phyloP scores from a whole-genome alignment of 2,113 vertebrate species.

The Mastomys coucha region DNA sequence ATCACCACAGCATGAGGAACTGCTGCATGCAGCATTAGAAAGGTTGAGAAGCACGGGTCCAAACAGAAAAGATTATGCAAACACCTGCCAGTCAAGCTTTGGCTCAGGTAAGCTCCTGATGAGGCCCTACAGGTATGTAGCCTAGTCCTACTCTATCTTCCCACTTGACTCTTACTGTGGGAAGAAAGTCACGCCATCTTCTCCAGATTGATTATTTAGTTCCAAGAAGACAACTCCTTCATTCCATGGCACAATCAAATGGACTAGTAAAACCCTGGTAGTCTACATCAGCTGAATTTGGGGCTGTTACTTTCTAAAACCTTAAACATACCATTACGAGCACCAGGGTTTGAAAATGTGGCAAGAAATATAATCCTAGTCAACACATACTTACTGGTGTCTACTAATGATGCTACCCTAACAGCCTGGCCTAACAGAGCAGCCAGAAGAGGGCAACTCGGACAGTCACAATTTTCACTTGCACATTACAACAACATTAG shows the following conservation, averaged over 20 bases:
- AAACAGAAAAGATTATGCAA: not conserved
- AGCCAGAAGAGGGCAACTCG: not conserved
- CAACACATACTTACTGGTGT: not conserved
- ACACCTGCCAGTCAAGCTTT: constrained; percentile 23
- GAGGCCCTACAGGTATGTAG: not conserved
- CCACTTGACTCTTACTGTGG: not conserved
- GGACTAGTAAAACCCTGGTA: not conserved
- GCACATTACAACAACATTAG: not conserved
- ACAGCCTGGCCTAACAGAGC: not conserved
- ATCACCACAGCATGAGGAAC: not conserved
- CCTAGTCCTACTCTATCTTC: constrained; percentile 8
- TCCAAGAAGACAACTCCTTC: constrained; percentile 1
- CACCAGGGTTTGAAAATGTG: not conserved
- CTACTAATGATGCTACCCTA: not conserved
- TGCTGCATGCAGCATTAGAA: not conserved
- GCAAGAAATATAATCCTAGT: constrained; percentile 27
- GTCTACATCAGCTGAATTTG: not conserved
- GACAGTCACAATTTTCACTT: constrained; percentile 14
- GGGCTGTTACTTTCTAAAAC: constrained; percentile 20
- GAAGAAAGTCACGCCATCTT: constrained; percentile 24
- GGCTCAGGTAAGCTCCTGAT: not conserved
- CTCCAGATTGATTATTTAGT: constrained; percentile 23
- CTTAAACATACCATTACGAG: constrained; percentile 14
- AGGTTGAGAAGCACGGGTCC: not conserved
- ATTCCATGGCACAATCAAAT: not conserved